Conservation (phyloP, 2,888 invertebrate species). For the Teinopalpus imperialis region DNA sequence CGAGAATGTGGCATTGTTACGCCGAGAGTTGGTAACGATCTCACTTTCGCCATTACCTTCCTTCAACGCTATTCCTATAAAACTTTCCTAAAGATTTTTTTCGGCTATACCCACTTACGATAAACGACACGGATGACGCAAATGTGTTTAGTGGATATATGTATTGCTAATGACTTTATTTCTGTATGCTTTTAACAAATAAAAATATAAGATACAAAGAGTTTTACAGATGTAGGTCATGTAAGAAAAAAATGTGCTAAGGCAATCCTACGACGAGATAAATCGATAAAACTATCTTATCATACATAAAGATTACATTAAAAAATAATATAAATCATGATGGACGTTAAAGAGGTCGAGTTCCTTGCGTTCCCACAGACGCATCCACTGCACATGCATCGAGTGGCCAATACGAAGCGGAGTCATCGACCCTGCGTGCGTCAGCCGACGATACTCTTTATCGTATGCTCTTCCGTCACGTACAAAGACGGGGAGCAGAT, state of each 20-base stretch:
- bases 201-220: background rate
- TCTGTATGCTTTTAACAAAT: background rate
- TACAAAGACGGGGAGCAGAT: conserved; percentile 63
- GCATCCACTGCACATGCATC: conserved; percentile 47
- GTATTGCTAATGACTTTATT: conserved; percentile 5
- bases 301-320: background rate
- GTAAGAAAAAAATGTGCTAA: conserved; percentile 2
- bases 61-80: conserved; percentile 38
- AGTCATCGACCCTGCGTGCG: conserved; percentile 76
- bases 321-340: conserved; percentile 30
- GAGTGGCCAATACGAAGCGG: conserved; percentile 62
- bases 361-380: conserved; percentile 68
- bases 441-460: conserved; percentile 60
- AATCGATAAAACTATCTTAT: conserved; percentile 2
- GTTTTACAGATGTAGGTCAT: conserved; percentile 5
- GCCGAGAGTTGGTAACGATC: conserved; percentile 55
- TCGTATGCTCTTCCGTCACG: conserved; percentile 54
- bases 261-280: conserved; percentile 5
- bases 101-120: conserved; percentile 6
- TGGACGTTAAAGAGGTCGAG: conserved; percentile 35
- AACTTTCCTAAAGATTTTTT: conserved; percentile 49
- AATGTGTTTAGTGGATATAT: conserved; percentile 11
- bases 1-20: conserved; percentile 57
- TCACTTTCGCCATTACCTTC: conserved; percentile 47
- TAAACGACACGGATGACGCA: conserved; percentile 9